Base-by-base conservation (phyloP, 2,888 invertebrate species). In the Polietes domitor region DNA sequence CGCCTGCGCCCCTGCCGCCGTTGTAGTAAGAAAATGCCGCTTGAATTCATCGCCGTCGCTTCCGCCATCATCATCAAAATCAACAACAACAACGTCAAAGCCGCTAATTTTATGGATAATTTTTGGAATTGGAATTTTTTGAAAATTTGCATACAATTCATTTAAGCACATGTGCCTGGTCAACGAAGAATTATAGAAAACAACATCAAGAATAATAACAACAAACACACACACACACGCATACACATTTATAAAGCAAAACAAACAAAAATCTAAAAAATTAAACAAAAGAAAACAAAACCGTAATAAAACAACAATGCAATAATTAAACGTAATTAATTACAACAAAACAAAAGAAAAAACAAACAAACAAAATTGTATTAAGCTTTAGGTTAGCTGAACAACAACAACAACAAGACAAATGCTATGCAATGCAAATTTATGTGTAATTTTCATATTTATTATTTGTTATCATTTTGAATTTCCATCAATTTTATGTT, bases 91-190 rank as follows among this genome's bases (percentile, higher is more conserved):
- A 58, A 65, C 19, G n/a, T 47, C 47, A 47, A n/a, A 4, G n/a
- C n/a, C 47, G 37, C 37, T 2, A 65, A 65, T 84, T 84, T 81
- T 81, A 28, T 50, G 79, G 76, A 50, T 76, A 73, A 81, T 72
- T 79, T 84, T 73, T 79, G 81, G 76, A 81, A 84, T 84, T 84
- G 84, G 84, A 84, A 78, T 84, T 84, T 84, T 84, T 84, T 78
- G 63, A 70, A 77, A 80, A 71, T 68, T 68, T 68, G 41, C 68
- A 43, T 41, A 68, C 68, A 75, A 72, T 47, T 83, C 55, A 78
- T 81, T 81, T 77, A 85, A 79, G 82, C 82, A 86, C 81, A 85
- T 83, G 86, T 86, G 86, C 86, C 86, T 86, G 82, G 82, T 86
- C 85, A 85, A 86, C 83, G 82, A 85, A 85, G 75, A 83, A 84